Conservation (phyloP, 2,888 invertebrate species). For the Epinotia demarniana region DNA sequence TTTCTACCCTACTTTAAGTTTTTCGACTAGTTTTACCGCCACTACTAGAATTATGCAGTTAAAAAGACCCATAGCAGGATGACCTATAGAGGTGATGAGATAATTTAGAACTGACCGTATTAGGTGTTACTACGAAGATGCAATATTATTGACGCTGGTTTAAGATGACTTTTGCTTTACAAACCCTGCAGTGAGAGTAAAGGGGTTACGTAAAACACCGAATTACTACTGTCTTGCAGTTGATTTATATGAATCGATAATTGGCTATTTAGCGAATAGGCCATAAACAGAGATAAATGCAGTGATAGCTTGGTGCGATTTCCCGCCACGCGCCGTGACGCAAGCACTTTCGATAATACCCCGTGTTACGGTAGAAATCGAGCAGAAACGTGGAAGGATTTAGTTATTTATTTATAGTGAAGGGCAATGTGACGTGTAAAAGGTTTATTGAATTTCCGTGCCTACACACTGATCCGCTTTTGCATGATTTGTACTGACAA, state of each 20-base stretch:
- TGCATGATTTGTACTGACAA: neutral
- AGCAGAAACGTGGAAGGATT: neutral
- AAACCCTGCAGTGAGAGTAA: neutral
- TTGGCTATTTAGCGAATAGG: slow-evolving; percentile 32
- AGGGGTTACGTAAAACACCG: neutral
- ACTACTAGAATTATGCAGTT: no score
- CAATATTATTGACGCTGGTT: neutral
- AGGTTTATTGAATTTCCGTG: neutral
- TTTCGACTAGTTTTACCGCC: neutral
- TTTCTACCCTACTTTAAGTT: no score
- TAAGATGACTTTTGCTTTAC: neutral
- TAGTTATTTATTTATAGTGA: neutral
- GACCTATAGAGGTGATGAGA: neutral
- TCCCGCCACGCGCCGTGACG: slow-evolving; percentile 19
- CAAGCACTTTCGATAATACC: slow-evolving; percentile 38
- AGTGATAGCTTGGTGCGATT: slow-evolving; percentile 33
- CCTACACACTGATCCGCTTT: neutral
- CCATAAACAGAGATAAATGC: slow-evolving; percentile 40
- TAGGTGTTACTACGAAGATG: neutral
- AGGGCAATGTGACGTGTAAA: neutral
- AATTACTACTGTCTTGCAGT: neutral
- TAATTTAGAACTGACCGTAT: neutral
- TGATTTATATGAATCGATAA: slow-evolving; percentile 31
- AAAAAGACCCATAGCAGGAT: neutral
- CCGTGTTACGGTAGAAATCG: slow-evolving; percentile 16